phyloP scores from a whole-genome alignment of 2,113 vertebrate species.

The Bufo gargarizans region DNA sequence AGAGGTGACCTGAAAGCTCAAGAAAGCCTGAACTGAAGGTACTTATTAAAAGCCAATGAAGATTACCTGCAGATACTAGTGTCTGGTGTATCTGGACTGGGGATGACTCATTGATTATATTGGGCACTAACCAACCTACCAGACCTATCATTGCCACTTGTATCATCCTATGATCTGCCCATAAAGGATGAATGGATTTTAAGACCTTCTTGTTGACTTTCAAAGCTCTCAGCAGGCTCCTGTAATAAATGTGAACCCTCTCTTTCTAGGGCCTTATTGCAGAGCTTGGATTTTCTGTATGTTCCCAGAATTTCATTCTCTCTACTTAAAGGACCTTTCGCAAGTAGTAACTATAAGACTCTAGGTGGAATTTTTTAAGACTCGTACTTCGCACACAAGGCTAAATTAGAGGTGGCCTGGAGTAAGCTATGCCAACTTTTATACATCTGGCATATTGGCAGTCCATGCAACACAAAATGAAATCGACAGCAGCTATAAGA shows the following conservation, averaged over 20 bases:
- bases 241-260: neutral
- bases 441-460: too few relatives aligned
- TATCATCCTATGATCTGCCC: neutral
- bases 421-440: too few relatives aligned
- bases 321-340: neutral
- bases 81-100: neutral
- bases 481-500: too few relatives aligned
- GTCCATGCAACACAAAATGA: too few relatives aligned
- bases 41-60: slow-evolving; percentile 5
- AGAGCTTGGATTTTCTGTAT: neutral
- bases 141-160: neutral
- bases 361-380: too few relatives aligned
- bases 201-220: neutral
- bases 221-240: neutral
- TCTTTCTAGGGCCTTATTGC: neutral
- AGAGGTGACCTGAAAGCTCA: neutral
- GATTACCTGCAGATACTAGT: neutral
- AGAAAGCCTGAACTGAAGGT: neutral
- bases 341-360: too few relatives aligned
- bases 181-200: neutral
- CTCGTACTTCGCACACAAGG: too few relatives aligned
- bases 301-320: neutral
- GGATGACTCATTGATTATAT: neutral
- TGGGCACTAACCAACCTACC: neutral
- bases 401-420: too few relatives aligned